phyloP scores from a whole-genome alignment of 2,888 invertebrate genomes.

The Nomada ruficornis region DNA sequence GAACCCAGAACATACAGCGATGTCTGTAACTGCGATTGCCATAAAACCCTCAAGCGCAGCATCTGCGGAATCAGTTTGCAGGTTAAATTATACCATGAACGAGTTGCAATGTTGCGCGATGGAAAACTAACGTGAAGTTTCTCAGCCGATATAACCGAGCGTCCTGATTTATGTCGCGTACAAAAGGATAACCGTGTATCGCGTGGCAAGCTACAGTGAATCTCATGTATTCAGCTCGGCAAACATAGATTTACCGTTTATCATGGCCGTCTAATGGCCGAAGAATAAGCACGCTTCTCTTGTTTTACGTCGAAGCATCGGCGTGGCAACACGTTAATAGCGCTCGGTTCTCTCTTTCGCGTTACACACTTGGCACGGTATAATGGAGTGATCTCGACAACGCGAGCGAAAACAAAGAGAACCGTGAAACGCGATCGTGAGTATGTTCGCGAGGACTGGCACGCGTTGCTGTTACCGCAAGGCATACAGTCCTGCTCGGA shows the following conservation, averaged over 20 bases:
- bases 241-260: conserved; percentile 38
- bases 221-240: background rate
- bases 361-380: conserved; percentile 55
- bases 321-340: conserved; percentile 14
- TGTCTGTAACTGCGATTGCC: background rate
- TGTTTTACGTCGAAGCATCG: conserved; percentile 18
- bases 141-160: conserved; percentile 11
- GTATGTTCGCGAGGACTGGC: conserved; percentile 45
- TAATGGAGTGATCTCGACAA: conserved; percentile 73
- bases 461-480: conserved; percentile 65
- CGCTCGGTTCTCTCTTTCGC: conserved; percentile 38
- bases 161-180: conserved; percentile 34
- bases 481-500: conserved; percentile 36
- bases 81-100: conserved; percentile 4
- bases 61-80: background rate
- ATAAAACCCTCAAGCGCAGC: background rate
- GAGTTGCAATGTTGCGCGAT: background rate
- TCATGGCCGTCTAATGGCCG: conserved; percentile 26
- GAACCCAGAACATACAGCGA: too few species aligned
- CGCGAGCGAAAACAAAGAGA: conserved; percentile 64
- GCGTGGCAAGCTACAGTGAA: background rate
- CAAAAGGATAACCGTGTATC: background rate
- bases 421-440: conserved; percentile 51
- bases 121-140: conserved; percentile 5
- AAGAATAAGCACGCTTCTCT: conserved; percentile 21